Percentiles rank a stretch among this genome's conserved stretches.
These are phyloP conservation scores for Psittacus erithacus DNA, from an alignment of 2,113 vertebrate species.

Conservation along the genomic window DNA sequence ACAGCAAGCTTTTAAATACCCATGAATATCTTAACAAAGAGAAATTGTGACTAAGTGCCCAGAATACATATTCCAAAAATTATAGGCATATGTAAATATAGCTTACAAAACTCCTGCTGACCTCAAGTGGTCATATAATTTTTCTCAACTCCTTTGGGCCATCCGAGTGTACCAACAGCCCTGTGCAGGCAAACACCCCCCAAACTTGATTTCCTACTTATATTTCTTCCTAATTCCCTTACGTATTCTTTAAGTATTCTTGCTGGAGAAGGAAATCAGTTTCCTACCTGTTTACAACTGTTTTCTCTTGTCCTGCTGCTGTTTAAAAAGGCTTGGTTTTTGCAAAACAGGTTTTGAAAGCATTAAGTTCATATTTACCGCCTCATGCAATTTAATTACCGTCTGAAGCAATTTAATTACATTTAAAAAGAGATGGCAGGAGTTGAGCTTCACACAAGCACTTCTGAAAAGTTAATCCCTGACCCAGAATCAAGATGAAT, in stretches of 20 bases:
- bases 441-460: not conserved
- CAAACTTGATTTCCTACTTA: not conserved
- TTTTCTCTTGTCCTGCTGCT: not conserved
- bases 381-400: not conserved
- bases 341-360: not conserved
- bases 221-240: not conserved
- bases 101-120: not conserved
- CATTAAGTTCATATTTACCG: not conserved
- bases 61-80: not conserved
- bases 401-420: not conserved
- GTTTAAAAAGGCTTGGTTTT: not conserved
- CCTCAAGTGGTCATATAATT: not conserved
- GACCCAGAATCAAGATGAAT: not conserved
- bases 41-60: not conserved
- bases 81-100: not conserved
- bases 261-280: not conserved
- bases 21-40: not conserved
- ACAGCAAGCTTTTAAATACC: not conserved
- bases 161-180: not conserved
- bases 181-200: not conserved
- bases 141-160: not conserved
- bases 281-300: not conserved
- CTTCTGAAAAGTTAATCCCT: not conserved
- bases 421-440: not conserved
- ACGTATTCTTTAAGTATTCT: not conserved